Conservation (phyloP, 2,888 invertebrate species). For the Eilema griseolum region DNA sequence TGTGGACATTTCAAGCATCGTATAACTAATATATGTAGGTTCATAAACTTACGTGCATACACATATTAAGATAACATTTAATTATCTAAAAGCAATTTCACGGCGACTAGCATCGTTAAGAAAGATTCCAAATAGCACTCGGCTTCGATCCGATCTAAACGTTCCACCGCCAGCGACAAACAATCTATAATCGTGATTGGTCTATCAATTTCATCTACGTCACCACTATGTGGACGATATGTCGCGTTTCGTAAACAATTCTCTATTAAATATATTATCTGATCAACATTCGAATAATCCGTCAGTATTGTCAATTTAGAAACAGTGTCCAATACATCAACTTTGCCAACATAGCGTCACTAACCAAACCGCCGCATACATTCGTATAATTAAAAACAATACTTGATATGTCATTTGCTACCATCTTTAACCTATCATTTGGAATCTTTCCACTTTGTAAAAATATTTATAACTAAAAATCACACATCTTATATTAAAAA, state of each 20-base stretch:
- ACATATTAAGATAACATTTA: slow-evolving; percentile 79
- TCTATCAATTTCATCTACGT: slow-evolving; percentile 56
- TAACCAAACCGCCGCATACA: slow-evolving; percentile 70
- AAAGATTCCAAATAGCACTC: slow-evolving; percentile 84
- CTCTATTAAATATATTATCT: slow-evolving; percentile 82
- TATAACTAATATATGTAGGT: slow-evolving; percentile 80
- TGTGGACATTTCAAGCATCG: slow-evolving; percentile 85
- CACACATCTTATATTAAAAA: slow-evolving; percentile 80
- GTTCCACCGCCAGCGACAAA: slow-evolving; percentile 40
- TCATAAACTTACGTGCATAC: slow-evolving; percentile 80
- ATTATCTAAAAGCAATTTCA: slow-evolving; percentile 80
- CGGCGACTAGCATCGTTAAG: slow-evolving; percentile 84
- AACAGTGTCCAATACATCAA: slow-evolving; percentile 69
- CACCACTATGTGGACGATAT: slow-evolving; percentile 85
- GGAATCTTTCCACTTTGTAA: slow-evolving; percentile 84
- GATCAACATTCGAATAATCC: slow-evolving; percentile 79
- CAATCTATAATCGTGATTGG: slow-evolving; percentile 37
- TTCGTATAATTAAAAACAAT: slow-evolving; percentile 78
- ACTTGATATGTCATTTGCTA: slow-evolving; percentile 86
- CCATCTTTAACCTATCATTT: slow-evolving; percentile 76
- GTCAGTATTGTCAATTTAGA: slow-evolving; percentile 81
- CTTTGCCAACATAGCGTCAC: slow-evolving; percentile 68
- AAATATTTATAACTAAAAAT: slow-evolving; percentile 80
- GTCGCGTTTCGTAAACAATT: slow-evolving; percentile 79
- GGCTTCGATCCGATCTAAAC: slow-evolving; percentile 49